These are phyloP conservation scores for Choloepus didactylus DNA, from an alignment of 2,797 vertebrate genomes.

Conservation along the genomic window DNA sequence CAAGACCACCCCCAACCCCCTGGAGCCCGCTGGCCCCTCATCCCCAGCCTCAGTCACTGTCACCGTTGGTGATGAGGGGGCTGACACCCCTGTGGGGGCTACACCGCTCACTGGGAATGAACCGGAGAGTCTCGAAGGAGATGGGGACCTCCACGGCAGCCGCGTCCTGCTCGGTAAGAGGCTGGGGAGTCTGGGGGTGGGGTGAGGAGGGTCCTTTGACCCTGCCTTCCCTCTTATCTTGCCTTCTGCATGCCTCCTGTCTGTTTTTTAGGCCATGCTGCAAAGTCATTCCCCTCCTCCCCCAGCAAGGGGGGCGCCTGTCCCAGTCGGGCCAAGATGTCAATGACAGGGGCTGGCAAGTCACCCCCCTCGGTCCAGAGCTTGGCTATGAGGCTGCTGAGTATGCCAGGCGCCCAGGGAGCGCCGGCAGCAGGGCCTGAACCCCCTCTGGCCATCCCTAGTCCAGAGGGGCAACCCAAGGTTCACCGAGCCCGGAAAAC, in stretches of 20 bases:
- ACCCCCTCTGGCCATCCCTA: constrained; percentile 74
- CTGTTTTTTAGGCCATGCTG: constrained; percentile 89
- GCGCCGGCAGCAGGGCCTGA: constrained; percentile 71
- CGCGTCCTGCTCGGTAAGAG: constrained; percentile 79
- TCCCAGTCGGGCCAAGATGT: constrained; percentile 94
- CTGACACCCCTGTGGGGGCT: constrained; percentile 74
- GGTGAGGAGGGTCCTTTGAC: neutral
- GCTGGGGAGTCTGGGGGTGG: neutral
- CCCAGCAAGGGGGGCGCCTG: constrained; percentile 82
- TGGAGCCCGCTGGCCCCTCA: constrained; percentile 78
- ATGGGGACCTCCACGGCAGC: constrained; percentile 70
- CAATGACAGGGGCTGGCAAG: constrained; percentile 91
- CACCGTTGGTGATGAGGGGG: constrained; percentile 79
- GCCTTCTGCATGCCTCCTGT: neutral
- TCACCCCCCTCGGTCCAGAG: constrained; percentile 86
- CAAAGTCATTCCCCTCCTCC: constrained; percentile 90
- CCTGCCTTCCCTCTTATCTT: constrained; percentile 29
- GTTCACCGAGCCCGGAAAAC: constrained; percentile 95
- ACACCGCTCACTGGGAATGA: constrained; percentile 75
- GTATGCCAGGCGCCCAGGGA: constrained; percentile 83
- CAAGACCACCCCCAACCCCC: constrained; percentile 70
- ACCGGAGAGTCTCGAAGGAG: constrained; percentile 76
- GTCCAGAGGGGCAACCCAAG: constrained; percentile 89
- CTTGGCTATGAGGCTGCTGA: constrained; percentile 88
- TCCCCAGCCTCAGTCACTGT: constrained; percentile 82